Base-by-base conservation (phyloP, 2,888 invertebrate genomes). In the Cordilura impudica region DNA sequence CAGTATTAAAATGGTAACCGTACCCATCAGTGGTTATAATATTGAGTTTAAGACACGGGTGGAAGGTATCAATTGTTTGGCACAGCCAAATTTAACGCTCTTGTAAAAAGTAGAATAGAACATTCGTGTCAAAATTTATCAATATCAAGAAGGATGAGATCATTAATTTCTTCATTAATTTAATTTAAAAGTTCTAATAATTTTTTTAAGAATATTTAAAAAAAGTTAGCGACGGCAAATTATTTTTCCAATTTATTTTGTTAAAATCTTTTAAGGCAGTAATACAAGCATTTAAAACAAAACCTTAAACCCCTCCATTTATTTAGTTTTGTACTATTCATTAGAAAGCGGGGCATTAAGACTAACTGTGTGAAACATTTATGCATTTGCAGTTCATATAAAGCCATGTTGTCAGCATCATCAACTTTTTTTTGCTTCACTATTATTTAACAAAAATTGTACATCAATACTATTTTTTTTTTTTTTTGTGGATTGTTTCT, bases 371-470 rank as follows among this genome's bases (percentile, higher is more conserved):
- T 58, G 14, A 69, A 31, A 47, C 47, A 47, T 69, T 61, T 47
- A 63, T 49, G 63, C 49, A 63, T 63, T 63, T 63, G 35, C 63
- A 63, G 49, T 49, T 63, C 63, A 63, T 63, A 63, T 63, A 51
- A 35, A 51, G 63, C 51, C 49, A 63, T 51, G 49, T 63, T 51
- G 51, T 63, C 63, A 51, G 49, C 63, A 63, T 63, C 35, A 31
- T 31, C 45, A 39, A 16, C 18, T 31, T 39, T 39, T 39, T n/a
- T n/a, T 39, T n/a, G 12, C 4, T 39, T n/a, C n/a, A 26, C 26
- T 4, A 26, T 26, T 26, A 26, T 39, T 39, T 1, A 35, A 10
- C 35, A 35, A 35, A 35, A 35, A n/a, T 39, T 39, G 1, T 39
- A n/a, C 35, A 39, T 39, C n/a, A 39, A n/a, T 39, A 4, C n/a